Evolutionary conservation across 2,113 vertebrate species (phyloP), one percentile per base, ranked within the genome.

Genomic region (Grammomys surdaster): DNA sequence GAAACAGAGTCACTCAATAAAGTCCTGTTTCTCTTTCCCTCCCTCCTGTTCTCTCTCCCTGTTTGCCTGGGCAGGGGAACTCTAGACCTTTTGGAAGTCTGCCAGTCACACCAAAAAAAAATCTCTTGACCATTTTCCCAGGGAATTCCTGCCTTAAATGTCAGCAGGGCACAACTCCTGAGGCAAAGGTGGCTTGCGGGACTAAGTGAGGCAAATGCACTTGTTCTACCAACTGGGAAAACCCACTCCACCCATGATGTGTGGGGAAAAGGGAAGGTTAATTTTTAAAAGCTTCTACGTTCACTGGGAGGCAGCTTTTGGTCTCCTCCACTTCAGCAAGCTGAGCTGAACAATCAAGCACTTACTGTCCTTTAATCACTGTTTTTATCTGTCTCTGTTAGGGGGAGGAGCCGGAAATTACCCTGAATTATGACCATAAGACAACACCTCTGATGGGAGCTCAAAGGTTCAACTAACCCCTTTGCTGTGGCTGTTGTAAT

Each of bases 141-240:
- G 98, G 98, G 98, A 98, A 98, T 98, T 98, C 98, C 98, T 98
- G 98, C 92, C 98, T 97, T 98, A 99, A 98, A 98, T 99, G 98
- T 99, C 98, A 99, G 97, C 97, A 95, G 97, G 98, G 98, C 92
- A 96, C 87, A 97, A 96, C 97, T 97, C 72, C 95, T 60, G 89
- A 92, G 95, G 98, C 95, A 97, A 98, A 97, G 95, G 92, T 96
- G 96, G 96, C 95, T 48, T 26, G 46, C 89, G 95, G 97, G 96
- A 98, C 78, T 67, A 88, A 94, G 96, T 95, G 89, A 98, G 98
- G 97, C 97, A 97, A 98, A 97, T 93, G 86, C 84, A 88, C 97
- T 96, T 92, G 77, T n/a, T 28, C 4, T 63, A 97, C 96, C 96
- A 92, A 97, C 97, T 48, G 67, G 82, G 97, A 96, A 97, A 96